Percentiles rank a stretch among this genome's conserved stretches.
Evolutionary conservation across 2,113 vertebrate species (phyloP).

Genomic region (Alligator mississippiensis): DNA sequence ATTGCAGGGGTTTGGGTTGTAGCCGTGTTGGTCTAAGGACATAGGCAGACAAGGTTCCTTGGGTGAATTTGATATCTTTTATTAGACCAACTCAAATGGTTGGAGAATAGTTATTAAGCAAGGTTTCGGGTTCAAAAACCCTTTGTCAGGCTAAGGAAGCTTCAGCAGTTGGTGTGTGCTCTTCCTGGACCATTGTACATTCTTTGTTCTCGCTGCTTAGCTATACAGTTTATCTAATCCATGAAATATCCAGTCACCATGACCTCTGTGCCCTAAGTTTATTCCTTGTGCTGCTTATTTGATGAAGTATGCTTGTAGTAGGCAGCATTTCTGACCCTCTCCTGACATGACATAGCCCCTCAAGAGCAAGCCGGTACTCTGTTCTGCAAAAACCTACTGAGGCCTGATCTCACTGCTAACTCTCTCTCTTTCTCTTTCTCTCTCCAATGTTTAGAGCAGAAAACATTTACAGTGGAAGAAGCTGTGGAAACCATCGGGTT

Average conservation of each 20-base stretch:
- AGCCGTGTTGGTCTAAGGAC: too few relatives aligned
- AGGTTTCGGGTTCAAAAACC: too few relatives aligned
- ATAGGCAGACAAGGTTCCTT: too few relatives aligned
- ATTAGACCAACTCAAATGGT: too few relatives aligned
- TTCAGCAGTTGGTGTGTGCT: too few relatives aligned
- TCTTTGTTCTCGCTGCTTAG: rapidly evolving
- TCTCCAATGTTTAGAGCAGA: slow-evolving; percentile 67
- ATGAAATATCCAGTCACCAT: not conserved
- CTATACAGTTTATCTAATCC: not conserved
- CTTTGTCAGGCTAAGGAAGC: too few relatives aligned
- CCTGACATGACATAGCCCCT: rapidly evolving
- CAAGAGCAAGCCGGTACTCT: rapidly evolving
- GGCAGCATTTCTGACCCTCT: not conserved
- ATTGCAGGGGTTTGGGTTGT: too few relatives aligned
- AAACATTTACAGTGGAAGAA: slow-evolving; percentile 90
- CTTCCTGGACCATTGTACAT: too few relatives aligned
- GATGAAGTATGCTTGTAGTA: not conserved
- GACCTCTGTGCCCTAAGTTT: not conserved
- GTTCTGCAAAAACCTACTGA: not conserved
- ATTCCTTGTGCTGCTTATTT: not conserved
- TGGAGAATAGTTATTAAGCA: too few relatives aligned
- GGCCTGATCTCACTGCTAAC: not conserved
- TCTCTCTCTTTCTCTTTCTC: not conserved
- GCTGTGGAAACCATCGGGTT: slow-evolving; percentile 94
- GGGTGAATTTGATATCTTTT: too few relatives aligned